Percentiles rank a stretch among this genome's conserved stretches.
Conservation (phyloP, 2,797 vertebrate species). For the Spheniscus humboldti region DNA sequence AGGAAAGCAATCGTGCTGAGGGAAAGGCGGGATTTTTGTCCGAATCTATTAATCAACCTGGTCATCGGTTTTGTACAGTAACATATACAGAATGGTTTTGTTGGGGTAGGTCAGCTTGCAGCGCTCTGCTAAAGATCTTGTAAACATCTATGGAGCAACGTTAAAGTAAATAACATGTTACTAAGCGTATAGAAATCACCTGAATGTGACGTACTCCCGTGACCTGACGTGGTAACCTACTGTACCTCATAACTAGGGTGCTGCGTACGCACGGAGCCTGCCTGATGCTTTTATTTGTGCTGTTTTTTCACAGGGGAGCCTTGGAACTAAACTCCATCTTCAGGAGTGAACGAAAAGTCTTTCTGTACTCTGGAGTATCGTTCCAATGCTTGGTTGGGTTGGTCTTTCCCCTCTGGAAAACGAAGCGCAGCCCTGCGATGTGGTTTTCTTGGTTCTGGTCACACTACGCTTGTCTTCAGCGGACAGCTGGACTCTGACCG, state of each 20-base stretch:
- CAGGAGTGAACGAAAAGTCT: not conserved
- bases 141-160: accelerated
- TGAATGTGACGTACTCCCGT: accelerated
- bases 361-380: not conserved
- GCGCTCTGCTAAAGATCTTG: not conserved
- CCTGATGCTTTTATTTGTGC: not conserved
- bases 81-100: too few relatives aligned
- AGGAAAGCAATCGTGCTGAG: not conserved
- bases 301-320: not conserved
- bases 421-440: not conserved
- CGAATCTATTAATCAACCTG: too few relatives aligned
- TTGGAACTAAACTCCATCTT: not conserved
- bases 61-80: not conserved
- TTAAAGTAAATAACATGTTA: accelerated
- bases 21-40: not conserved
- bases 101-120: not conserved
- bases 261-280: accelerated
- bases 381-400: not conserved
- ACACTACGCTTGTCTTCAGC: not conserved
- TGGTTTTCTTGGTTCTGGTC: not conserved
- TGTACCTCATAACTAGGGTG: too few relatives aligned
- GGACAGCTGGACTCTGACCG: not conserved
- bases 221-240: accelerated
- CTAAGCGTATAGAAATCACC: accelerated
- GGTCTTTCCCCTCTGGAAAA: not conserved